These are phyloP conservation scores for Contarinia nasturtii DNA, from an alignment of 1,140 invertebrate genomes.

Conservation along the genomic window DNA sequence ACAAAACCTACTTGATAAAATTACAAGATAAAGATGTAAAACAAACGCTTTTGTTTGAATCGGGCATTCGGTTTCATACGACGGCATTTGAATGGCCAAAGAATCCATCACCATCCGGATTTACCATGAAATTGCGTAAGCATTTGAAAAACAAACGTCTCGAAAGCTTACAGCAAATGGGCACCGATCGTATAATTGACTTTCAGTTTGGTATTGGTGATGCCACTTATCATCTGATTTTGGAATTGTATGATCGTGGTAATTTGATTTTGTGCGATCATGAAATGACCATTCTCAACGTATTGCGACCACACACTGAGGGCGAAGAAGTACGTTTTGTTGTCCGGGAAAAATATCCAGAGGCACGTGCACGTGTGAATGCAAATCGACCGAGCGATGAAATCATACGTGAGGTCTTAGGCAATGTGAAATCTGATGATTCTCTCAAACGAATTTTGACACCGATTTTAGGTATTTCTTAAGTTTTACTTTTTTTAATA, in stretches of 20 bases:
- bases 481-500: slow-evolving; percentile 8
- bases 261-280: slow-evolving; percentile 91
- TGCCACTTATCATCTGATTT: slow-evolving; percentile 85
- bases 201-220: slow-evolving; percentile 89
- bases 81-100: slow-evolving; percentile 98
- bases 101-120: slow-evolving; percentile 84
- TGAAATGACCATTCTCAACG: slow-evolving; percentile 81
- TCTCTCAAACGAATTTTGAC: slow-evolving; percentile 72
- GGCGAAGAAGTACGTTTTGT: slow-evolving; percentile 84
- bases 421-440: slow-evolving; percentile 50
- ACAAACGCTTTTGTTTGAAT: slow-evolving; percentile 77
- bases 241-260: slow-evolving; percentile 93
- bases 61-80: slow-evolving; percentile 80
- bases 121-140: slow-evolving; percentile 97
- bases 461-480: slow-evolving; percentile 58
- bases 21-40: slow-evolving; percentile 71
- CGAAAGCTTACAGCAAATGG: slow-evolving; percentile 68
- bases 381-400: slow-evolving; percentile 23
- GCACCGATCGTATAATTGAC: slow-evolving; percentile 75
- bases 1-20: slow-evolving; percentile 88
- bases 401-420: slow-evolving; percentile 31
- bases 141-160: slow-evolving; percentile 92
- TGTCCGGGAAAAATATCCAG: slow-evolving; percentile 81
- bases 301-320: slow-evolving; percentile 82
- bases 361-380: slow-evolving; percentile 45